phyloP scores from a whole-genome alignment of 2,113 vertebrate species.

The Corydoras sp. region DNA sequence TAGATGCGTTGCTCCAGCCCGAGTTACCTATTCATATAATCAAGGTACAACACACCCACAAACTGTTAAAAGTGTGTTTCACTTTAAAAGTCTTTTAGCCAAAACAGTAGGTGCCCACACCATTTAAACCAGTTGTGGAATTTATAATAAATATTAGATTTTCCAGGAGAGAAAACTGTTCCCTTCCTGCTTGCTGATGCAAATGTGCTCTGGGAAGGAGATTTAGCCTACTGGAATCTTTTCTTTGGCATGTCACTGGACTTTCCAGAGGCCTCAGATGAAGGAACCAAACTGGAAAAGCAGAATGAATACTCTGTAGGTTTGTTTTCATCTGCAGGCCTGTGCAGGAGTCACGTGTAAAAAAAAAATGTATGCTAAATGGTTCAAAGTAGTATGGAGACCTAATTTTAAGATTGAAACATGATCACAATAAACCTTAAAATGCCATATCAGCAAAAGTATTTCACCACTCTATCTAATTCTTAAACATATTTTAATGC shows the following conservation, averaged over 20 bases:
- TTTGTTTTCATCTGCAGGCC: neutral
- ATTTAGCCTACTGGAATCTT: slow-evolving; percentile 38
- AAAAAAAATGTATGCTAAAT: too few species aligned
- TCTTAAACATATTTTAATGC: too few species aligned
- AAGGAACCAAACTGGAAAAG: neutral
- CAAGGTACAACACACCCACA: too few species aligned
- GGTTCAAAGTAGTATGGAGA: too few species aligned
- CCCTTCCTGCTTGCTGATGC: slow-evolving; percentile 14
- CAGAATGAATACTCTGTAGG: neutral
- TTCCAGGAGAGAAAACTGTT: slow-evolving; percentile 2
- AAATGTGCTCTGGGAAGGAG: slow-evolving; percentile 26
- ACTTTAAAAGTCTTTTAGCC: neutral
- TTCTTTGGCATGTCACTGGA: slow-evolving; percentile 27
- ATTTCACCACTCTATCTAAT: too few species aligned
- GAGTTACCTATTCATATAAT: too few species aligned
- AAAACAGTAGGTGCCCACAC: neutral
- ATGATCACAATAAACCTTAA: too few species aligned
- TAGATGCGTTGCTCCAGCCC: too few species aligned
- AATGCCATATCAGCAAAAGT: too few species aligned
- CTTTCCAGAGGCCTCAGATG: slow-evolving; percentile 32
- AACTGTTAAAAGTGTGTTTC: too few species aligned
- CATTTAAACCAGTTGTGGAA: neutral
- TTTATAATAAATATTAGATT: slow-evolving; percentile 25
- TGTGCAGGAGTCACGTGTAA: too few species aligned
- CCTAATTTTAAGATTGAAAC: too few species aligned